phyloP scores from a whole-genome alignment of 2,113 vertebrate genomes.

The Recurvirostra avosetta region DNA sequence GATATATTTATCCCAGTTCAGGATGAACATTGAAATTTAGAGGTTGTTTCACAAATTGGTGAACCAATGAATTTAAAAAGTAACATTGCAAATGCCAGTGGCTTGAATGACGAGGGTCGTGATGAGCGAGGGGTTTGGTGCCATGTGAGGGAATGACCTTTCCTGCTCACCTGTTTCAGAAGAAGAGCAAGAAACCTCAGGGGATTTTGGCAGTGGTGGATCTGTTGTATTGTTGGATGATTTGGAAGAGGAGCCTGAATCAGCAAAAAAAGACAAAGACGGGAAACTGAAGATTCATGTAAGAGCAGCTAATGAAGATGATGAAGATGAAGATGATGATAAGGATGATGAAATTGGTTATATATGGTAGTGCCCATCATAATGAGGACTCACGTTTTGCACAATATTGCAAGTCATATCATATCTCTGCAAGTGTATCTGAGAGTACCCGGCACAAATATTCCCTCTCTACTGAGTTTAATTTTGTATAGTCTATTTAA shows the following conservation, averaged over 20 bases:
- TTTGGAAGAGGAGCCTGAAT: conserved; percentile 85
- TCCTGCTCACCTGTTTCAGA: conserved; percentile 72
- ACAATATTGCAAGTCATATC: conserved; percentile 70
- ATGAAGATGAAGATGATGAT: conserved; percentile 92
- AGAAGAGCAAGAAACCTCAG: conserved; percentile 93
- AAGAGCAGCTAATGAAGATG: conserved; percentile 87
- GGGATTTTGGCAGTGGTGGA: conserved; percentile 91
- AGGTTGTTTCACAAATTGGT: background rate
- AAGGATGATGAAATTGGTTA: conserved; percentile 94
- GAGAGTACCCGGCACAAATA: conserved; percentile 69
- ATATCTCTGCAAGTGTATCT: conserved; percentile 73
- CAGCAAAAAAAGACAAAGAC: conserved; percentile 79
- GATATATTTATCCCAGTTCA: background rate
- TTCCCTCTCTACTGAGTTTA: conserved; percentile 46
- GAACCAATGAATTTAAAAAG: background rate
- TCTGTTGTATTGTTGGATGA: conserved; percentile 88
- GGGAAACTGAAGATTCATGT: conserved; percentile 82
- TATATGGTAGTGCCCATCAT: conserved; percentile 77
- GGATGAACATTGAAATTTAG: background rate
- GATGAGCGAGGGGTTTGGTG: background rate
- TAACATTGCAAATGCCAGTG: background rate
- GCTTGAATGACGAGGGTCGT: background rate
- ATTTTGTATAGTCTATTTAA: conserved; percentile 42
- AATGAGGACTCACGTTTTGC: conserved; percentile 66
- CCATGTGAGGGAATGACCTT: background rate